Evolutionary conservation across 1,140 invertebrate genomes (phyloP), one percentile per base, ranked within the genome.

Genomic region (Callitettix versicolor): DNA sequence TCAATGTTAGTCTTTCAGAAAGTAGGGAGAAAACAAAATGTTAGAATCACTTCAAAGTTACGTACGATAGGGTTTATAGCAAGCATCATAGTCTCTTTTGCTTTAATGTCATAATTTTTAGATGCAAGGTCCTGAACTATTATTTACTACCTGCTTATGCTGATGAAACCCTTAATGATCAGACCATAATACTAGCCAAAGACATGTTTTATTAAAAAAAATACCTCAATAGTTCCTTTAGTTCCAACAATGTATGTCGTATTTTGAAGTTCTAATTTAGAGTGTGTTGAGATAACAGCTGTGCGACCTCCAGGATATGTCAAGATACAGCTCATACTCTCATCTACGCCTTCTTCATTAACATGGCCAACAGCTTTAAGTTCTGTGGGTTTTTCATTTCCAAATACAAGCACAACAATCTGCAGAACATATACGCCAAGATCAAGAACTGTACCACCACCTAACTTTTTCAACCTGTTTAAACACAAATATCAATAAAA

Each of bases 371-470:
- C 67, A 1, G 81, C 76, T 57, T 73, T 77, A 33, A 85, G 72
- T 20, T 68, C 73, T 54, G 77, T 74, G 1, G 79, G 79, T 30
- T 30, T 30, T 53, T 65, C 68, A 56, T 79, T 73, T 14, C 80
- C 77, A 63, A 83, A 91, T n/a, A 86, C 73, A 58, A 81, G 78
- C 58, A 79, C 79, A 0, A 80, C 78, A 18, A 86, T 79, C 64
- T 95, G 89, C 14, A 94, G 68, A 3, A 73, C 68, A 65, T 96
- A 96, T 18, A 93, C 73, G 0, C 91, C 92, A 41, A 95, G 70
- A 67, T 93, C 89, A 17, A 94, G 69, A 21, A 89, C 69, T 0
- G 83, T 81, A 4, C 91, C 87, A 11, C 91, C 91, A 2, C 89
- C 90, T 2, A 88, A 59, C 4, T 64, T 75, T 65, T 70, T 85